These are phyloP conservation scores for Batillaria attramentaria DNA, from an alignment of 1,140 invertebrate genomes.

Conservation along the genomic window DNA sequence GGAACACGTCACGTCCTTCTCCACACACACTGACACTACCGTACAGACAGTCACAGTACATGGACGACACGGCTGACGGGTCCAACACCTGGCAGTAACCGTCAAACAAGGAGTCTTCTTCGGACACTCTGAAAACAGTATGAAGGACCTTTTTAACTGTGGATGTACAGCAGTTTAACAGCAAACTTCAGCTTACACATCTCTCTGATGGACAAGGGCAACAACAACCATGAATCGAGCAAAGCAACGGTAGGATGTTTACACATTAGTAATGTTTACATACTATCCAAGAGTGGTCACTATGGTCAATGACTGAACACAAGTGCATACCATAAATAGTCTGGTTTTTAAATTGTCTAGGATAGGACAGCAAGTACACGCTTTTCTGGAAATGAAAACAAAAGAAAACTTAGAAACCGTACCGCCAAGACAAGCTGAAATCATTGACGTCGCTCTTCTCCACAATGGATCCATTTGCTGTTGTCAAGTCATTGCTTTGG, in stretches of 20 bases:
- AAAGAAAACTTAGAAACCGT: background rate
- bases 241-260: too few species aligned
- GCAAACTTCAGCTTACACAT: too few species aligned
- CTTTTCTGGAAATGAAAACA: too few species aligned
- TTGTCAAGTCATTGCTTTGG: slow-evolving; percentile 46
- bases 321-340: too few species aligned
- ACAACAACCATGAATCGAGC: too few species aligned
- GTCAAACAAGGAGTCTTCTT: slow-evolving; percentile 43
- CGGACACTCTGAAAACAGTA: slow-evolving; percentile 37
- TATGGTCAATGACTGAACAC: too few species aligned
- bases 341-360: too few species aligned
- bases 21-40: slow-evolving; percentile 36
- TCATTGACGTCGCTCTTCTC: slow-evolving; percentile 36
- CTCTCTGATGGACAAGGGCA: too few species aligned
- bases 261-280: too few species aligned
- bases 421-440: slow-evolving; percentile 55
- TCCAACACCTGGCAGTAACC: slow-evolving; percentile 44
- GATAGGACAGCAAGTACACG: too few species aligned
- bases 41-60: slow-evolving; percentile 53
- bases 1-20: slow-evolving; percentile 39
- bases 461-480: slow-evolving; percentile 38
- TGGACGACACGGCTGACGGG: background rate
- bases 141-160: background rate
- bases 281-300: too few species aligned
- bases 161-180: too few species aligned